phyloP scores from a whole-genome alignment of 2,888 invertebrate genomes.

The Amphipyra berbera region DNA sequence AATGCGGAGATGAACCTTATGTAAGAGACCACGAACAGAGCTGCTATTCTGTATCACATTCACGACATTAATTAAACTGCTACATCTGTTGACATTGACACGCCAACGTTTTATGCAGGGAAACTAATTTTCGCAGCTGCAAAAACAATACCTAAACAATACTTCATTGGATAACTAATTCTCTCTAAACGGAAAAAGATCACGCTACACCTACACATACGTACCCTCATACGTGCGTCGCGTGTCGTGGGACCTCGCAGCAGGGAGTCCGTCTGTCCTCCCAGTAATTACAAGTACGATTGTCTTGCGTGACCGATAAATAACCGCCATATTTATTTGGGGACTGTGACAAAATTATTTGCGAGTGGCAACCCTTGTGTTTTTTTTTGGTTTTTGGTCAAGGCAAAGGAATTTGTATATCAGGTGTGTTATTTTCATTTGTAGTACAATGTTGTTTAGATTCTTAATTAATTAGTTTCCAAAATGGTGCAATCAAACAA shows the following conservation, averaged over 20 bases:
- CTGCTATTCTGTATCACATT: too few species aligned
- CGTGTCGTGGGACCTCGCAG: conserved; percentile 57
- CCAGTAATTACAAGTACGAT: conserved; percentile 79
- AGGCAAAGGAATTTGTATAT: not conserved
- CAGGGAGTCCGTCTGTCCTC: conserved; percentile 68
- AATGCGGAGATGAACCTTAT: too few species aligned
- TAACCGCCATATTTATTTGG: conserved; percentile 71
- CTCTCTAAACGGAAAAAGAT: conserved; percentile 22
- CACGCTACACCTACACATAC: conserved; percentile 15
- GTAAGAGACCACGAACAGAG: too few species aligned
- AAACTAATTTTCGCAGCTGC: too few species aligned
- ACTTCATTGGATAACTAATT: not conserved
- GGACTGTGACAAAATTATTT: conserved; percentile 69
- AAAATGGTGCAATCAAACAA: too few species aligned
- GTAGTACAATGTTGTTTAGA: too few species aligned
- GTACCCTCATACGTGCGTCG: conserved; percentile 36
- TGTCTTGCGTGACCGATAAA: conserved; percentile 74
- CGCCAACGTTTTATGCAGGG: too few species aligned
- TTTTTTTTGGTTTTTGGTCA: conserved; percentile 18
- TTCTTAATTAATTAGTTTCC: too few species aligned
- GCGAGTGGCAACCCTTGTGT: conserved; percentile 38
- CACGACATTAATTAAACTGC: too few species aligned
- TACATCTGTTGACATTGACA: too few species aligned
- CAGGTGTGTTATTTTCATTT: too few species aligned
- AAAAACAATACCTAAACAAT: not conserved